Base-by-base conservation (phyloP, 2,113 vertebrate genomes). In the Myotis davidii region DNA sequence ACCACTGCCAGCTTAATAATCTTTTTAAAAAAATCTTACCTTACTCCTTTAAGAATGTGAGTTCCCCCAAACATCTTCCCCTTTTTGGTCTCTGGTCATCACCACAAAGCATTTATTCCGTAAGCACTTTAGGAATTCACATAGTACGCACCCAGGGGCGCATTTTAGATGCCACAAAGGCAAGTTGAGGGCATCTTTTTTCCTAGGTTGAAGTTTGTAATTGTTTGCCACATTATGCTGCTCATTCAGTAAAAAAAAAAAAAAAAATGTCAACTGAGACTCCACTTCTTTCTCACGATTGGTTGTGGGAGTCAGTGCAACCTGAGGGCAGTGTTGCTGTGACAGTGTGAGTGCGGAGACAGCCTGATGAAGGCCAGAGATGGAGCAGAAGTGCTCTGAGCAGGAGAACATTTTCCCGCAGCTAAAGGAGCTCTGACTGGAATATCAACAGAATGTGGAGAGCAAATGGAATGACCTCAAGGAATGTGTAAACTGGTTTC, bases 11-110 rank as follows among this genome's bases (percentile, higher is more conserved):
- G 42, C 2, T 79, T 74, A 61, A 90, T 84, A 45, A 84, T 84
- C 70, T 61, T 83, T 48, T 48, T 0, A 48, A 25, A 77, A 85
- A 76, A 70, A 37, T 34, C 9, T 87, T 45, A 48, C 20, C 12
- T 61, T 32, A 70, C 3, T 52, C 45, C 82, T 86, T 84, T 90
- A 70, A 90, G 82, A 84, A 73, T 61, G 64, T 90, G 79, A 90
- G 45, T 52, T 21, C 39, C 56, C 29, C 18, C 45, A 48, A 39
- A 25, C 23, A 2, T 1, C 48, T 21, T 25, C 9, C 29, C 17
- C 25, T 9, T 9, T 45, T 29, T 14, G 25, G 9, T 6, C 50
- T 27, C 39, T 59, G 37, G 18, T 79, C 48, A 54, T 70, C 27
- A 50, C 6, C 86, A 88, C 56, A 90, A 87, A 86, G 14, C 17